Percentiles rank a stretch among this genome's conserved stretches.
phyloP scores from a whole-genome alignment of 2,888 invertebrate genomes.

The Resseliella maxima region DNA sequence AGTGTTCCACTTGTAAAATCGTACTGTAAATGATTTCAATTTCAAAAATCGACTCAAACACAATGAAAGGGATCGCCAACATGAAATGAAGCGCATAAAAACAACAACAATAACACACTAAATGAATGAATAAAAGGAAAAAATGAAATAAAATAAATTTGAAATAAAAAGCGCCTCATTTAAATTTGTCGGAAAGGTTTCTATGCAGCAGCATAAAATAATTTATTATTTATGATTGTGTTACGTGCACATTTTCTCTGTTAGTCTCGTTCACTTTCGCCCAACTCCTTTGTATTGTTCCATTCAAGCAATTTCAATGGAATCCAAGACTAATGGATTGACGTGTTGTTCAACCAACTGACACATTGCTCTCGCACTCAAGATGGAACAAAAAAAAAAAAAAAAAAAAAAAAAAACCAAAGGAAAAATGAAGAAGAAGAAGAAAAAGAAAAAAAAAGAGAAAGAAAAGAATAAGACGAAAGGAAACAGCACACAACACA shows the following conservation, averaged over 20 bases:
- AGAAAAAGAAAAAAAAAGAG: too few relatives aligned
- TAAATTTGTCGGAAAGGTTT: not conserved
- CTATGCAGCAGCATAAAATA: conserved; percentile 20
- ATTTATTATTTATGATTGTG: conserved; percentile 31
- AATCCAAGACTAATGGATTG: conserved; percentile 2
- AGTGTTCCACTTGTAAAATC: not conserved
- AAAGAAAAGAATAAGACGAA: too few relatives aligned
- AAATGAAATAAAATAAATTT: not conserved
- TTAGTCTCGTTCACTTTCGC: not conserved
- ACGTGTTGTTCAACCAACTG: not conserved
- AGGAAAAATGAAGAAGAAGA: too few relatives aligned
- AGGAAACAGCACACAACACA: not conserved
- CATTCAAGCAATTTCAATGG: not conserved
- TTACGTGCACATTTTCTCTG: not conserved
- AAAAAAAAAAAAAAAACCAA: too few relatives aligned
- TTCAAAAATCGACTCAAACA: not conserved
- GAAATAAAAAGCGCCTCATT: not conserved
- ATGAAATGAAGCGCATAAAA: not conserved
- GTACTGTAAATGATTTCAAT: not conserved
- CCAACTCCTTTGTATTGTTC: not conserved
- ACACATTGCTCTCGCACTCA: not conserved
- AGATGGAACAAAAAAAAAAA: too few relatives aligned
- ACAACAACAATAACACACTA: too few relatives aligned
- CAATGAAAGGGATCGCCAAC: not conserved
- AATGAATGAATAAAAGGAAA: not conserved